Evolutionary conservation across 2,888 invertebrate genomes (phyloP), one percentile per base, ranked within the genome.

Genomic region (Perizoma flavofasciatum): DNA sequence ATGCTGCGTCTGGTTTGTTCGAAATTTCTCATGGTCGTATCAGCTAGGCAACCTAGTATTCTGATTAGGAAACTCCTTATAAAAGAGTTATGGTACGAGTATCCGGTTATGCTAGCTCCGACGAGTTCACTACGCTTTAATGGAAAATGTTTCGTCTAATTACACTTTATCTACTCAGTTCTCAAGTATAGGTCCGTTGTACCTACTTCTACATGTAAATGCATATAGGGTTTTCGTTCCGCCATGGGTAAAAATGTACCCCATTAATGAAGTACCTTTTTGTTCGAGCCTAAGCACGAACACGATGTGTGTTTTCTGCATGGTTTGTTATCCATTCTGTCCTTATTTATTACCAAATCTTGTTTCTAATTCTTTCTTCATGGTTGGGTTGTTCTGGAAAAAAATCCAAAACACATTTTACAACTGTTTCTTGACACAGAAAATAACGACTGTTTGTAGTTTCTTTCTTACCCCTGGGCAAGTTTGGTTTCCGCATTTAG

Each of bases 391-490:
- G 46, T 80, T 79, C 79, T 81, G n/a, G n/a, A 68, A 50, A 77
- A 78, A 65, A 11, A 44, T 8, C 9, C n/a, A n/a, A 34, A 43
- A n/a, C n/a, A 43, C n/a, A 37, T n/a, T 45, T 10, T 33, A 8
- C 7, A 45, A 8, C 34, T 11, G 4, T 41, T 46, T 22, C 32
- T 40, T 3, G 5, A 22, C 11, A 22, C 10, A 6, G 10, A 6
- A 7, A 22, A 44, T 44, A 44, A 11, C 5, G 4, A 44, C 5
- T 7, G 5, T 44, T 47, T 40, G 9, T n/a, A 41, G 5, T n/a
- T 3, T 8, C 8, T 41, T 33, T 46, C 73, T 77, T 72, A 84
- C 84, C 66, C 83, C 83, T 41, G 72, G 72, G 57, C 84, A 84
- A 4, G 66, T 63, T 46, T 57, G 64, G 55, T 79, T 83, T n/a